Evolutionary conservation across 2,113 vertebrate species (phyloP).

Genomic region (Leucopternis melanops): DNA sequence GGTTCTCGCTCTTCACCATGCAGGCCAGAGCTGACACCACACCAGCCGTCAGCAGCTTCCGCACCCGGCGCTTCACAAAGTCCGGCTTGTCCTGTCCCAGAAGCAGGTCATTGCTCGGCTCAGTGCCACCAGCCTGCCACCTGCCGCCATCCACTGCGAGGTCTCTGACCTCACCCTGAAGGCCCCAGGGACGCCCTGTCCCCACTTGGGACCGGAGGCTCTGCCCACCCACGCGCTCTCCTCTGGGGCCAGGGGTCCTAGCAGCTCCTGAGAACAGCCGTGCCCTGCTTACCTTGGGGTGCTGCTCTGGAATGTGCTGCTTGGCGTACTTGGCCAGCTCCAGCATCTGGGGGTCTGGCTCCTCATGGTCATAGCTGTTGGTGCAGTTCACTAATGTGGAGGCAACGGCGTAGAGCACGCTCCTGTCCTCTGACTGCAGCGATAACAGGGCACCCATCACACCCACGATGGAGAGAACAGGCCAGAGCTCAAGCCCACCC

Average conservation of each 20-base stretch:
- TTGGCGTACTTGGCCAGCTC: conserved; percentile 97
- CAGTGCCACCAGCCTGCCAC: neutral
- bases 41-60: conserved; percentile 83
- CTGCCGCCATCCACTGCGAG: fast-evolving
- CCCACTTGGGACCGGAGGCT: neutral
- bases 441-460: neutral
- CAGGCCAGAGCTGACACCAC: conserved; percentile 91
- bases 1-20: conserved; percentile 92
- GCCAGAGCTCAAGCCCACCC: neutral
- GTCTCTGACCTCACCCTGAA: fast-evolving
- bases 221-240: neutral
- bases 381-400: conserved; percentile 95
- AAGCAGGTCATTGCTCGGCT: fast-evolving
- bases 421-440: conserved; percentile 87
- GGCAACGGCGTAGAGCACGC: conserved; percentile 88
- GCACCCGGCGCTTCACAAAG: conserved; percentile 81
- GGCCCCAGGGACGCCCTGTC: neutral
- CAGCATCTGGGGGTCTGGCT: conserved; percentile 93
- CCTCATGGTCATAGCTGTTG: conserved; percentile 93
- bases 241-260: too few relatives aligned
- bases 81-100: conserved; percentile 80
- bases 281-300: conserved; percentile 84
- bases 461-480: fast-evolving
- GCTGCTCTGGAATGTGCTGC: conserved; percentile 93
- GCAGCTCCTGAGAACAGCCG: fast-evolving